phyloP scores from a whole-genome alignment of 2,797 vertebrate genomes.

The Simalia tracyae region DNA sequence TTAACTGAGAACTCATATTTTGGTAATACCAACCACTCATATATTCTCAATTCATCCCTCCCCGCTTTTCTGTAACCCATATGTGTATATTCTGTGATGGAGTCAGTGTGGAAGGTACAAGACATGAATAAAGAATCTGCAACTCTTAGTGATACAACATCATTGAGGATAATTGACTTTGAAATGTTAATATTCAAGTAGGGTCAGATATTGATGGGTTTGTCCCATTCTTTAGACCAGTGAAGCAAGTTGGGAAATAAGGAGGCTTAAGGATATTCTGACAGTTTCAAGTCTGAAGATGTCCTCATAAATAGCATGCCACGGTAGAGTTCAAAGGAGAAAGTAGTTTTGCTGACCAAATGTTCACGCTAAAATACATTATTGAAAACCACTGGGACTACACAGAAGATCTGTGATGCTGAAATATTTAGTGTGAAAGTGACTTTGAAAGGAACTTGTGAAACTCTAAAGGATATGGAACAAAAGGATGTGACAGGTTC shows the following conservation, averaged over 20 bases:
- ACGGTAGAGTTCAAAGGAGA: slow-evolving; percentile 57
- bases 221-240: slow-evolving; percentile 10
- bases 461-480: slow-evolving; percentile 64
- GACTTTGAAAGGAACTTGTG: slow-evolving; percentile 63
- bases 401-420: slow-evolving; percentile 57
- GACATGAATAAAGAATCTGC: slow-evolving; percentile 18
- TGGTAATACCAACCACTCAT: not conserved
- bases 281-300: slow-evolving; percentile 52
- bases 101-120: slow-evolving; percentile 40
- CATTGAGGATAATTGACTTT: slow-evolving; percentile 36
- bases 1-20: not conserved
- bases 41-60: not conserved
- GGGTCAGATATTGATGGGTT: slow-evolving; percentile 25
- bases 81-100: slow-evolving; percentile 36
- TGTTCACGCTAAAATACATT: slow-evolving; percentile 62
- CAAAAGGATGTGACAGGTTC: slow-evolving; percentile 60
- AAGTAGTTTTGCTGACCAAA: slow-evolving; percentile 51
- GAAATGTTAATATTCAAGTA: slow-evolving; percentile 41
- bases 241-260: slow-evolving; percentile 23
- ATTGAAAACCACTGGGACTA: slow-evolving; percentile 68
- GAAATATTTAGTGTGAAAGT: slow-evolving; percentile 68
- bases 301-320: slow-evolving; percentile 54
- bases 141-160: slow-evolving; percentile 30
- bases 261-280: slow-evolving; percentile 36
- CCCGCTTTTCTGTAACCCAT: not conserved